phyloP scores from a whole-genome alignment of 2,113 vertebrate species.

The Galbula dea region DNA sequence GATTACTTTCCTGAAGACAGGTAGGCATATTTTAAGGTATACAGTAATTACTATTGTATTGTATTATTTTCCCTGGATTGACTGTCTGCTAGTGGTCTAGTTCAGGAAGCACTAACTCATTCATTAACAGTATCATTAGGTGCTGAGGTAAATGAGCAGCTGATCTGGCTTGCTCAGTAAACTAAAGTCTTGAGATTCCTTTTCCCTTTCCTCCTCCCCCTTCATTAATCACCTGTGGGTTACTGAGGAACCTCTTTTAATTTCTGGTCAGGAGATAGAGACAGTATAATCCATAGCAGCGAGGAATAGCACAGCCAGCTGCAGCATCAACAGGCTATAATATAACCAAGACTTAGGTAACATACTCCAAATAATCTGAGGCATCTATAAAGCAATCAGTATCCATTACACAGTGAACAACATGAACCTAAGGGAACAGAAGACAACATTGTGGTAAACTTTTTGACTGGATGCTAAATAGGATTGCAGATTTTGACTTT shows the following conservation, averaged over 20 bases:
- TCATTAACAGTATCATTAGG: slow-evolving; percentile 51
- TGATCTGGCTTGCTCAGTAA: slow-evolving; percentile 29
- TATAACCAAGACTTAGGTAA: slow-evolving; percentile 41
- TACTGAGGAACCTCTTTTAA: slow-evolving; percentile 71
- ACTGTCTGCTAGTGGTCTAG: slow-evolving; percentile 40
- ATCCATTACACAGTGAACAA: neutral
- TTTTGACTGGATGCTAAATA: neutral
- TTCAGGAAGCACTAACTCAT: slow-evolving; percentile 48
- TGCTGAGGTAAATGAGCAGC: slow-evolving; percentile 43
- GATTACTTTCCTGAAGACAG: slow-evolving; percentile 10
- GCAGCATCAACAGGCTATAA: neutral
- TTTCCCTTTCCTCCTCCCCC: slow-evolving; percentile 34
- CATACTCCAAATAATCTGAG: neutral
- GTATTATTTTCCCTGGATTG: slow-evolving; percentile 51
- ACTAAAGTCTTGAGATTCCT: slow-evolving; percentile 11
- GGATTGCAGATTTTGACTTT: neutral
- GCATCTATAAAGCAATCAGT: neutral
- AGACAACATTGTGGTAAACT: neutral
- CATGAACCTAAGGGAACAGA: neutral
- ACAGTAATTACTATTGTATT: slow-evolving; percentile 45
- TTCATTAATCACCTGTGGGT: slow-evolving; percentile 72
- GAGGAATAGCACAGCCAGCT: slow-evolving; percentile 54
- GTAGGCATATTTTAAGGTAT: slow-evolving; percentile 22
- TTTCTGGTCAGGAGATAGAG: slow-evolving; percentile 56
- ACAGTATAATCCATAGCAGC: slow-evolving; percentile 59